Evolutionary conservation across 2,888 invertebrate genomes (phyloP).

Genomic region (Troides oblongomaculatus): DNA sequence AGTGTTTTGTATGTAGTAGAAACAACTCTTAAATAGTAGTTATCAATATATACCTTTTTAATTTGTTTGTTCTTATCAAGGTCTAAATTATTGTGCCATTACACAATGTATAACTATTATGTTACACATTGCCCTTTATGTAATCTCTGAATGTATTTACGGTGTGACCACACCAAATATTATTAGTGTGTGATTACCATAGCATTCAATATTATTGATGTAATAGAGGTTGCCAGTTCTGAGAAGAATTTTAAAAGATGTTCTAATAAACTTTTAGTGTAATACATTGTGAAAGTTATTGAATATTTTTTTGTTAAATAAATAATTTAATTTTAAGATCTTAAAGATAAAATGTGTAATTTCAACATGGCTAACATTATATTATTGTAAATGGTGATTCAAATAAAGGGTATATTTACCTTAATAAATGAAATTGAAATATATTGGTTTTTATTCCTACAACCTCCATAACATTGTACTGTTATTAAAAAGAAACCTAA

Average conservation of each 20-base stretch:
- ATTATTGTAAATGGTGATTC: constrained; percentile 47
- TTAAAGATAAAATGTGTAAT: not conserved
- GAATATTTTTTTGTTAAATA: not conserved
- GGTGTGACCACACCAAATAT: not conserved
- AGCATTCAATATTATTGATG: not conserved
- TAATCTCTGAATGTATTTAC: constrained; percentile 13
- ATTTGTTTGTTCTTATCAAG: constrained; percentile 40
- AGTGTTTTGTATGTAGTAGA: constrained; percentile 41
- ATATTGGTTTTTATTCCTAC: constrained; percentile 32
- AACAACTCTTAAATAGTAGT: constrained; percentile 36
- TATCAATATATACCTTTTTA: constrained; percentile 35
- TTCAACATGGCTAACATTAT: constrained; percentile 50
- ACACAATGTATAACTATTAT: constrained; percentile 42
- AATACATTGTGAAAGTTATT: not conserved
- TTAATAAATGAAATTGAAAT: constrained; percentile 61
- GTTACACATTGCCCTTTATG: constrained; percentile 28
- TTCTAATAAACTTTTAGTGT: not conserved
- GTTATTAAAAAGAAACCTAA: too few relatives aligned
- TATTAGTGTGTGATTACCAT: not conserved
- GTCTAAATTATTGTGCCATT: constrained; percentile 66
- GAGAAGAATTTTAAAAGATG: not conserved
- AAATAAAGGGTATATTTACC: constrained; percentile 59
- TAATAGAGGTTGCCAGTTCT: not conserved
- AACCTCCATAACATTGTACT: not conserved
- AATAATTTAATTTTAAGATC: not conserved